phyloP scores from a whole-genome alignment of 2,797 vertebrate species.

The Aulostomus chinensis region DNA sequence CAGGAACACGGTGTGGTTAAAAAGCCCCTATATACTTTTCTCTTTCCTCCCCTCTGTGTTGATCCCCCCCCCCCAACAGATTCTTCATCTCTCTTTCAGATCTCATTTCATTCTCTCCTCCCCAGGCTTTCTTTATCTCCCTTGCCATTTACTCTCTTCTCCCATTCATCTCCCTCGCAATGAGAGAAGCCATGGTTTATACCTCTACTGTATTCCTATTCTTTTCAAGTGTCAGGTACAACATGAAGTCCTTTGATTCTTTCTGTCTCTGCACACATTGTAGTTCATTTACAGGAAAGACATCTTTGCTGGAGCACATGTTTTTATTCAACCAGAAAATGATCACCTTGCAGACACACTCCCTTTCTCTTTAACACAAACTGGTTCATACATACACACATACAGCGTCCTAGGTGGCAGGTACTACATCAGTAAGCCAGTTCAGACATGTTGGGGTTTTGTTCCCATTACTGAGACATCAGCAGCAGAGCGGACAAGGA shows the following conservation, averaged over 20 bases:
- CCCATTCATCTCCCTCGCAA: not conserved
- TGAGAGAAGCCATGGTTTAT: not conserved
- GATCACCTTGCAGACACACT: constrained; percentile 3
- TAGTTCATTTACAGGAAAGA: constrained; percentile 14
- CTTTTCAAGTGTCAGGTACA: not conserved
- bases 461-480: constrained; percentile 24
- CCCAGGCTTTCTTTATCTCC: constrained; percentile 22
- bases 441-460: constrained; percentile 60
- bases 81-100: constrained; percentile 30
- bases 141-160: constrained; percentile 5
- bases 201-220: not conserved
- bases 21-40: constrained; percentile 36
- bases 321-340: not conserved
- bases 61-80: constrained; percentile 16
- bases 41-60: constrained; percentile 15
- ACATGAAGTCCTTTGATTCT: not conserved
- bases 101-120: constrained; percentile 35
- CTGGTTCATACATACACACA: constrained; percentile 1
- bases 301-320: constrained; percentile 1
- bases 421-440: constrained; percentile 8
- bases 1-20: constrained; percentile 40
- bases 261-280: constrained; percentile 10
- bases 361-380: not conserved
- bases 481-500: constrained; percentile 18
- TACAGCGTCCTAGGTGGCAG: constrained; percentile 4